A percentile compares a stretch with the other conserved stretches of the same genome.
These are phyloP conservation scores for Megalops cyprinoides DNA, from an alignment of 2,797 vertebrate species.

Conservation along the genomic window DNA sequence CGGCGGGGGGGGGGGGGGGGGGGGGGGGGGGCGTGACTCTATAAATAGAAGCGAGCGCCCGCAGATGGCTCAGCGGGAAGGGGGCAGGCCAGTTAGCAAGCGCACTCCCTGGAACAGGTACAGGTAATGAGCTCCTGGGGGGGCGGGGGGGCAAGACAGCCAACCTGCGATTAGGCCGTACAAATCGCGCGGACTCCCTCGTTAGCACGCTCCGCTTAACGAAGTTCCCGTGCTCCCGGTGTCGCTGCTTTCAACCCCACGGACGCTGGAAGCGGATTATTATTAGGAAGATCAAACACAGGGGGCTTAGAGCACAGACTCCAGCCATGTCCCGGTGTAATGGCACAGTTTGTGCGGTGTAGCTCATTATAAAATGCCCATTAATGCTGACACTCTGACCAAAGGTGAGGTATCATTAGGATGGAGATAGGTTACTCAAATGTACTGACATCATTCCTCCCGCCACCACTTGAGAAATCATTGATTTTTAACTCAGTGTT, in stretches of 20 bases:
- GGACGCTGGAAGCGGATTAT: background rate
- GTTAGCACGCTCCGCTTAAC: background rate
- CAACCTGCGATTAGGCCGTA: background rate
- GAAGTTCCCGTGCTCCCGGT: background rate
- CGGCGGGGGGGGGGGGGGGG: background rate
- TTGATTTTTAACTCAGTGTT: background rate
- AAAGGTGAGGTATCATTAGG: background rate
- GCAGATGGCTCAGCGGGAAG: too few relatives aligned
- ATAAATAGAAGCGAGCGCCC: too few relatives aligned
- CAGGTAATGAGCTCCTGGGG: background rate
- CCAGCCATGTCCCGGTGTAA: background rate
- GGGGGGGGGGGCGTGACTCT: background rate
- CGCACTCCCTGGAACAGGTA: too few relatives aligned
- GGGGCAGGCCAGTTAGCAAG: too few relatives aligned
- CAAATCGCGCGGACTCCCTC: background rate
- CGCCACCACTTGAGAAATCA: background rate
- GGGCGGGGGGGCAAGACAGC: background rate
- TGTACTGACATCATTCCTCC: background rate
- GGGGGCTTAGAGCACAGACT: background rate
- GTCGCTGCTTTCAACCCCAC: background rate
- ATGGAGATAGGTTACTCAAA: background rate
- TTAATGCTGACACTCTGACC: background rate
- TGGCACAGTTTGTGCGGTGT: too few relatives aligned
- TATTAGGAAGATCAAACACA: background rate
- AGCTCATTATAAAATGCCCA: too few relatives aligned